phyloP scores from a whole-genome alignment of 2,888 invertebrate genomes.

The Tinea pellionella region DNA sequence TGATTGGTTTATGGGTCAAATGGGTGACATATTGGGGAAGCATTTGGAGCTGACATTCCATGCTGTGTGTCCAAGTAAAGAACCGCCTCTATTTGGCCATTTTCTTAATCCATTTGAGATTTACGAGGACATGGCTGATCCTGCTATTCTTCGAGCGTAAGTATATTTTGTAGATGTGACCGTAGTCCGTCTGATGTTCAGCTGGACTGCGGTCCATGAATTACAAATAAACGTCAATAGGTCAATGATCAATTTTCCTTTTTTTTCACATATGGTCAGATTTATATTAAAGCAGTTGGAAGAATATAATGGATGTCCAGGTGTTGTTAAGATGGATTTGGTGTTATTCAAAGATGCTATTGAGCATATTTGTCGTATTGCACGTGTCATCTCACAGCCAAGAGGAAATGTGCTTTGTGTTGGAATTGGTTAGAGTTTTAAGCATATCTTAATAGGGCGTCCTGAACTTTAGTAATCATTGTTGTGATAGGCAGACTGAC shows the following conservation, averaged over 20 bases:
- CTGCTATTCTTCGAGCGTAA: constrained; percentile 56
- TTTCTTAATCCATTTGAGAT: constrained; percentile 82
- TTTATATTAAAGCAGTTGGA: constrained; percentile 72
- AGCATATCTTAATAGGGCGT: too few relatives aligned
- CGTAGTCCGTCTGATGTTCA: too few relatives aligned
- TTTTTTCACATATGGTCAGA: too few relatives aligned
- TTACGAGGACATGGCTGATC: constrained; percentile 83
- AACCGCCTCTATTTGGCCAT: constrained; percentile 79
- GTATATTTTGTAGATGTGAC: constrained; percentile 16
- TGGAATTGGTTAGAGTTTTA: constrained; percentile 72
- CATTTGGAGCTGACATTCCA: constrained; percentile 85
- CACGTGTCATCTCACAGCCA: constrained; percentile 85
- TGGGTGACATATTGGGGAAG: constrained; percentile 80
- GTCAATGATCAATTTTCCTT: too few relatives aligned
- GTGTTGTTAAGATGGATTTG: constrained; percentile 82
- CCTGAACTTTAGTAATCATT: too few relatives aligned
- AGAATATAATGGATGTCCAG: constrained; percentile 84
- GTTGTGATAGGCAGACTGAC: too few relatives aligned
- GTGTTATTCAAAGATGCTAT: constrained; percentile 90
- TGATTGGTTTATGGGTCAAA: constrained; percentile 78
- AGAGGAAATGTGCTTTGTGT: constrained; percentile 86
- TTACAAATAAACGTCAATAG: not conserved
- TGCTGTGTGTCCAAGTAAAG: constrained; percentile 79
- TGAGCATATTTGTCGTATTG: constrained; percentile 85
- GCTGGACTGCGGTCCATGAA: too few relatives aligned